Evolutionary conservation across 2,797 vertebrate genomes (phyloP), one percentile per base, ranked within the genome.

Genomic region (Champsocephalus gunnari): DNA sequence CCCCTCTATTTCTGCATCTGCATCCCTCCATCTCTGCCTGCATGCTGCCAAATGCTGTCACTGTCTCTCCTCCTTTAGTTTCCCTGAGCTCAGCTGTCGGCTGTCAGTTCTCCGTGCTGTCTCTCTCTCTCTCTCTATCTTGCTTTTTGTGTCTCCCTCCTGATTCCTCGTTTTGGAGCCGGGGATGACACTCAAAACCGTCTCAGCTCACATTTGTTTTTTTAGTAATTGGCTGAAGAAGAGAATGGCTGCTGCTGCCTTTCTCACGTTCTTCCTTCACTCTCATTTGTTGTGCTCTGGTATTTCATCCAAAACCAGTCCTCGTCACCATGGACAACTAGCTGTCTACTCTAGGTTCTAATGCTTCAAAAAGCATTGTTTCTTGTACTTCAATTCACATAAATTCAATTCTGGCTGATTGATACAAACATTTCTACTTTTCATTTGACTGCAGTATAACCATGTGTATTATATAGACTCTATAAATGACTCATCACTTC

Each of bases 1-100:
- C 71, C 74, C 88, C 69, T 65, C 70, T 57, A 57, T 85, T 69
- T 51, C 63, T 73, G 51, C 54, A 47, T 71, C 73, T 59, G 24
- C 50, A 59, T 44, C 73, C 47, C 49, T 76, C 65, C 57, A 58
- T 69, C 63, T 75, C 55, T 4, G 61, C 61, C 68, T 24, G 8
- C 43, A n/a, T 65, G 41, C 69, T 54, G 71, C 38, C 64, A 64
- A 71, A 67, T 2, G 17, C 21, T 73, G 70, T 73, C 28, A 41
- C 43, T 61, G 58, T 59, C 66, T 82, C 41, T 24, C 0, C 49
- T 12, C 61, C 71, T 80, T 79, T 11, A 13, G 60, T 71, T 74
- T 75, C 32, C 49, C 59, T 28, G 59, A 76, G 74, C 77, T 82
- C 71, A 78, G 66, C 75, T 83, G 74, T 51, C 47, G 4, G 53